A percentile compares a stretch with the other conserved stretches of the same genome.
Evolutionary conservation across 2,888 invertebrate species (phyloP).

Genomic region (Ecliptopera silaceata): DNA sequence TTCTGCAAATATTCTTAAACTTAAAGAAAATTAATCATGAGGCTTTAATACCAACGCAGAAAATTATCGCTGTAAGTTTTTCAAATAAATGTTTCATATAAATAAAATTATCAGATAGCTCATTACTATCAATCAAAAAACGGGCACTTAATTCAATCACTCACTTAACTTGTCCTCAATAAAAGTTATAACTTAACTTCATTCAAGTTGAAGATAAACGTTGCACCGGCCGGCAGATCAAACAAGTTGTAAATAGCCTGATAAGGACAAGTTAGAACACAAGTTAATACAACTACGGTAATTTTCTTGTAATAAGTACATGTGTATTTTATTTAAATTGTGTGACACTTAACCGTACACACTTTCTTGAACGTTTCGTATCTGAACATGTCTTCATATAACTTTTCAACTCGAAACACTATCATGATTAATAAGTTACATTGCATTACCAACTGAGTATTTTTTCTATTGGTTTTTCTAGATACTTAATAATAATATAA

Average conservation of each 20-base stretch:
- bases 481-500: no score
- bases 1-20: no score
- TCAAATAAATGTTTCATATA: background rate
- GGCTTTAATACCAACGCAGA: no score
- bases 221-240: conserved; percentile 22
- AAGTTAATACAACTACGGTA: conserved; percentile 31
- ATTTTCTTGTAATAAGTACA: conserved; percentile 34
- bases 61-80: no score
- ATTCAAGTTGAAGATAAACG: conserved; percentile 23
- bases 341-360: conserved; percentile 3
- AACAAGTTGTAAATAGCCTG: conserved; percentile 23
- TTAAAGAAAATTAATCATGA: no score
- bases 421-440: no score
- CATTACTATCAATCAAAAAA: conserved; percentile 31
- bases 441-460: no score
- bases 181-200: conserved; percentile 27
- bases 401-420: no score
- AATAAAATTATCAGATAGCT: conserved; percentile 43
- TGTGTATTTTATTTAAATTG: conserved; percentile 31
- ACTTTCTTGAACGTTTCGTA: background rate
- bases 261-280: conserved; percentile 30
- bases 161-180: conserved; percentile 29
- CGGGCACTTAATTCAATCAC: conserved; percentile 22
- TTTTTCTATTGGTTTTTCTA: no score
- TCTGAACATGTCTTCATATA: background rate